These are phyloP conservation scores for Platyrinchus mystaceus DNA, from an alignment of 2,797 vertebrate species.

Conservation along the genomic window DNA sequence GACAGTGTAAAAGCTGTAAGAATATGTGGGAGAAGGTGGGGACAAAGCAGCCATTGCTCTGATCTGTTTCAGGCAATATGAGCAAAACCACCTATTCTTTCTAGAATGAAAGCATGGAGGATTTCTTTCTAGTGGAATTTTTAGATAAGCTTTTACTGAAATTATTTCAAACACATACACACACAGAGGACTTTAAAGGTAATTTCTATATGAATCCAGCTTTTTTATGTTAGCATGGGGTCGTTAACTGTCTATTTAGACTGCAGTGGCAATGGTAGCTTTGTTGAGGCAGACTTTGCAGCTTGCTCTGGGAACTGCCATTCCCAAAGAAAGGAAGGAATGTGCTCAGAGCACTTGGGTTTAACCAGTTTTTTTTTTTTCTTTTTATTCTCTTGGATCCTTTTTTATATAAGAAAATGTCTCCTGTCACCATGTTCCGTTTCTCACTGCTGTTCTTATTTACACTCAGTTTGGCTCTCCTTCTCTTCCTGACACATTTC, in stretches of 20 bases:
- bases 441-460: fast-evolving
- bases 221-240: neutral
- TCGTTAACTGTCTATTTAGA: neutral
- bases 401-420: neutral
- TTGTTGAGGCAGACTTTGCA: neutral
- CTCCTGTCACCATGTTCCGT: neutral
- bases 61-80: neutral
- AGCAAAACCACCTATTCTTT: neutral
- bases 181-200: neutral
- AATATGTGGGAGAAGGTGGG: neutral
- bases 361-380: neutral
- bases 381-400: fast-evolving
- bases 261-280: neutral
- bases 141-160: neutral
- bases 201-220: neutral
- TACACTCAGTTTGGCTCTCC: neutral
- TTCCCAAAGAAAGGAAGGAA: neutral
- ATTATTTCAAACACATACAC: neutral
- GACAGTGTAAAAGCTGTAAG: neutral
- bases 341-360: neutral
- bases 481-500: neutral
- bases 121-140: neutral
- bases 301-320: neutral
- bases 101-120: neutral
- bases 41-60: neutral